A percentile compares a stretch with the other conserved stretches of the same genome.
These are phyloP conservation scores for Bombus pyrosoma DNA, from an alignment of 1,140 invertebrate genomes.

Conservation along the genomic window DNA sequence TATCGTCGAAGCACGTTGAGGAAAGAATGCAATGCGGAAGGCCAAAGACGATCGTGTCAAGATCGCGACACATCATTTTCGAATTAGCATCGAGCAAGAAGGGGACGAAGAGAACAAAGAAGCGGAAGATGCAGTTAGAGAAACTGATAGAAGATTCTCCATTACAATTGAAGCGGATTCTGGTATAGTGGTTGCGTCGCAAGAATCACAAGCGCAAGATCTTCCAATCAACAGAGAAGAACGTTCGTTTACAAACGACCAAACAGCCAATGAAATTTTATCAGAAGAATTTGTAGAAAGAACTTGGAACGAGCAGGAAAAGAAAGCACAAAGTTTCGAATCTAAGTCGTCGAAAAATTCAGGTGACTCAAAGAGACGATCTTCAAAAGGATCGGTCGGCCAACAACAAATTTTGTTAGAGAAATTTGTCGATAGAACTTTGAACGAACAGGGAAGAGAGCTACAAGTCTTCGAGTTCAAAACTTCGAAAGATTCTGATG, in stretches of 20 bases:
- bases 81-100: conserved; percentile 73
- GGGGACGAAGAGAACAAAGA: conserved; percentile 61
- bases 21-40: conserved; percentile 77
- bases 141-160: conserved; percentile 25
- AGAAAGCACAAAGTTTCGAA: neutral
- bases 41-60: conserved; percentile 56
- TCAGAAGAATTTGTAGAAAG: neutral
- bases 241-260: neutral
- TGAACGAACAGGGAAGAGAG: neutral
- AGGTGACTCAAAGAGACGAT: neutral
- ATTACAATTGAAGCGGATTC: conserved; percentile 26
- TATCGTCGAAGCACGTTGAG: conserved; percentile 3
- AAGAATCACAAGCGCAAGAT: neutral
- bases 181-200: neutral
- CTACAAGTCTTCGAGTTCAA: neutral
- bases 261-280: neutral
- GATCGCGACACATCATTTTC: conserved; percentile 68
- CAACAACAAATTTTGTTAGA: no score
- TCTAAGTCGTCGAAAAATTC: neutral
- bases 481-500: neutral
- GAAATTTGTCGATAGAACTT: neutral
- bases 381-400: neutral
- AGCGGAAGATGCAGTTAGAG: neutral
- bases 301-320: neutral
- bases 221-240: neutral